Conservation (phyloP, 2,888 invertebrate species). For the Carpatolechia fugitivella region DNA sequence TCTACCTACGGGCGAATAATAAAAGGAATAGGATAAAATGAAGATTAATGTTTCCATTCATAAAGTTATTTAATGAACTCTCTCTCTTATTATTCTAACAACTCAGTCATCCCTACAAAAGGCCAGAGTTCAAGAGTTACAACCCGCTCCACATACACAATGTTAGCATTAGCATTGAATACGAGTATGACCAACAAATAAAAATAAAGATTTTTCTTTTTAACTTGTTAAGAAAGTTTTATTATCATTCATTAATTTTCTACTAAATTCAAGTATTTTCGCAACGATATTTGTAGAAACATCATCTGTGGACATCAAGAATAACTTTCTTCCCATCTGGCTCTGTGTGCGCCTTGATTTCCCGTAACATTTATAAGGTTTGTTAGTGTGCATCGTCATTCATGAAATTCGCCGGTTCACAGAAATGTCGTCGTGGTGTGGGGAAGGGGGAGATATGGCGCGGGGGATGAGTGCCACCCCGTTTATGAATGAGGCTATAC, state of each 20-base stretch:
- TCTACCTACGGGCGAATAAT: no score
- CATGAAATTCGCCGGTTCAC: constrained; percentile 13
- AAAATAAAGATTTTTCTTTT: no score
- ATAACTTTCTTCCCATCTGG: background rate
- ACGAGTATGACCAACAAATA: no score
- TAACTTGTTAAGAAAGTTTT: no score
- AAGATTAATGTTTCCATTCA: background rate
- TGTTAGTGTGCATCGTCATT: constrained; percentile 30
- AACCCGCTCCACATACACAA: no score
- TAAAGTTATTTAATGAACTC: background rate
- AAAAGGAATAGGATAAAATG: no score
- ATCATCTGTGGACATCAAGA: no score
- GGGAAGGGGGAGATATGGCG: constrained; percentile 19
- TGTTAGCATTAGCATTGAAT: no score
- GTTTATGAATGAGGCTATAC: constrained; percentile 76
- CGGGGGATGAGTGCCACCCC: constrained; percentile 47
- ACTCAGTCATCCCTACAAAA: background rate
- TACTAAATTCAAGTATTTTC: no score
- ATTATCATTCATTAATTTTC: no score
- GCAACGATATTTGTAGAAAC: no score
- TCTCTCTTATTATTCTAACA: background rate
- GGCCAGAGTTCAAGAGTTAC: background rate
- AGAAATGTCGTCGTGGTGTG: constrained; percentile 30
- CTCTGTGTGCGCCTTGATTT: background rate
- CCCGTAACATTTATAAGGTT: background rate